Evolutionary conservation across 2,113 vertebrate species (phyloP), one percentile per base, ranked within the genome.

Genomic region (Probosciger aterrimus): DNA sequence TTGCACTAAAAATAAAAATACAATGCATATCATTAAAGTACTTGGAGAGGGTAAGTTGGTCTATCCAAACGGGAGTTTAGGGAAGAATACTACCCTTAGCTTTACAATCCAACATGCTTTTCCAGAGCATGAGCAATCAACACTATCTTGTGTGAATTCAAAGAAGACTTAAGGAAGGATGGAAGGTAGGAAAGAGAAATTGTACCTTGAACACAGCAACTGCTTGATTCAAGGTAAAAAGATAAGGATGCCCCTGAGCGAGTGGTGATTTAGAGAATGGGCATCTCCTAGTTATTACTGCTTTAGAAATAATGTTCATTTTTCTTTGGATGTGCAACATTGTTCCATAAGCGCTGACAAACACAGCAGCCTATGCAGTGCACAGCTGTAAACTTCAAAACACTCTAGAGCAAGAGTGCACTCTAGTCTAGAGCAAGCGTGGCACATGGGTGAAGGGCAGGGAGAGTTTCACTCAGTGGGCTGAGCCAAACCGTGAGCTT

Each of bases 361-460:
- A 11, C 24, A 15, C 0, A n/a, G 50, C 60, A 55, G 74, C 17
- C 44, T 20, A 19, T 13, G n/a, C 78, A 37, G 14, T 0, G 6
- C 1, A 0, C 2, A 69, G 39, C 35, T 30, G 46, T 9, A 14
- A 64, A 19, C 14, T 9, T 12, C 80, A 8, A 5, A 30, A 53
- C 57, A 19, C 11, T 39, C 12, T 33, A 5, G 23, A 0, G 14
- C 8, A 10, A 24, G 68, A 7, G 2, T 19, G 71, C n/a, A n/a
- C n/a, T n/a, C n/a, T n/a, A n/a, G 39, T 39, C 12, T 33, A 5
- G 23, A 0, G 14, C 8, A 10, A 24, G 68, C 8, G 2, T 19
- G 71, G 86, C 39, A 16, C 2, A 0, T 3, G 16, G 33, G 47
- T 7, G 79, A 47, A 15, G 3, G 62, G 50, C 50, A 77, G 44